A percentile compares a stretch with the other conserved stretches of the same genome.
phyloP scores from a whole-genome alignment of 2,888 invertebrate genomes.

The Antheraea yamamai region DNA sequence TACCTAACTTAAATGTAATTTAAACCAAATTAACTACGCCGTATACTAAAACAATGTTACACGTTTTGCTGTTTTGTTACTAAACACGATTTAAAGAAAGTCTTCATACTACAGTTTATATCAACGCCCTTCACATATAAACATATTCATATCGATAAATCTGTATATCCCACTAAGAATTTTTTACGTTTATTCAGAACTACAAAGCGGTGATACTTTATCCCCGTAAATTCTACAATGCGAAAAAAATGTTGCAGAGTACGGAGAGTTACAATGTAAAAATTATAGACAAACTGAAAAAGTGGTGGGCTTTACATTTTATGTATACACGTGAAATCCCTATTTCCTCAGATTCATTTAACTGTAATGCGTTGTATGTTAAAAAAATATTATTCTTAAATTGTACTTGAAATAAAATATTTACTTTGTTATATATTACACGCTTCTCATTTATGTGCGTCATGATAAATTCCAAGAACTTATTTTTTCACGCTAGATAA shows the following conservation, averaged over 20 bases:
- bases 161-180: not conserved
- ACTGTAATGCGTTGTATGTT: too few relatives aligned
- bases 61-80: not conserved
- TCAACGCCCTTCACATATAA: not conserved
- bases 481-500: too few relatives aligned
- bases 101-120: not conserved
- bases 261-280: not conserved
- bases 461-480: too few relatives aligned
- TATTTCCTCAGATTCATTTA: too few relatives aligned
- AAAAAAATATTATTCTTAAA: too few relatives aligned
- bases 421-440: too few relatives aligned
- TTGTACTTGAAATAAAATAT: too few relatives aligned
- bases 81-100: not conserved
- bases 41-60: not conserved
- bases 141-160: not conserved
- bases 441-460: too few relatives aligned
- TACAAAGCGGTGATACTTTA: not conserved
- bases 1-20: too few relatives aligned
- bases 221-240: not conserved
- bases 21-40: not conserved
- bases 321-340: too few relatives aligned
- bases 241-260: not conserved
- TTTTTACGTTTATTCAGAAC: not conserved
- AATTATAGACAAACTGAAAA: not conserved
- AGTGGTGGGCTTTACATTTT: not conserved